Base-by-base conservation (phyloP, 2,797 vertebrate genomes). In the Dryobates pubescens region DNA sequence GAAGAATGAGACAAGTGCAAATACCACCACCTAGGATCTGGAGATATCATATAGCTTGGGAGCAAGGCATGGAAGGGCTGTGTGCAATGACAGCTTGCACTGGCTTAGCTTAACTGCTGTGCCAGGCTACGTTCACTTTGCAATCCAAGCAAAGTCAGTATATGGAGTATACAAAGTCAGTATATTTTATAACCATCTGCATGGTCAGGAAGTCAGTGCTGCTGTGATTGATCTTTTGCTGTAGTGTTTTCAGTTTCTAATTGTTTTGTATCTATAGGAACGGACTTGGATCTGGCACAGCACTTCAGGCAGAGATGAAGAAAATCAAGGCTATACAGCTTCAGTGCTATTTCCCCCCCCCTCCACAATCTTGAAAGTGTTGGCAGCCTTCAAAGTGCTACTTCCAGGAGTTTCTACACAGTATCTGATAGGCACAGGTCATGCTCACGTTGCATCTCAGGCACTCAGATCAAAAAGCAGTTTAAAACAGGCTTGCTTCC, bases 261-360 rank as follows among this genome's bases (percentile, higher is more conserved):
- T 62, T 22, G 49, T 32, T 84, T 86, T 78, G 68, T 86, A 88
- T 92, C 81, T 94, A 76, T 63, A 94, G 92, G 92, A 95, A 90
- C 15, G 0, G 64, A 79, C 36, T 53, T 72, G 83, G 83, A 90
- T 82, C 57, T 86, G 70, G 56, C 1, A 4, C 27, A 22, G 56
- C 13, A 24, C 64, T 79, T 79, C 41, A 43, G 45, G 62, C 43
- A 83, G 57, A 89, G 34, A 68, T 23, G 47, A 88, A 83, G 51
- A 82, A 70, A 77, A 19, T 61, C 61, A 73, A 87, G 64, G 47
- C 8, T 30, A 80, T 17, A 23, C 20, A 92, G 63, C 57, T 82
- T 73, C 47, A 11, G 17, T n/a, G 23, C 17, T 72, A 1, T 8
- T 2, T 26, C 19, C 73, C 59, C 67, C 36, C 16, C 10, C 27